Base-by-base conservation (phyloP, 2,888 invertebrate species). In the Ophonus ardosiacus region DNA sequence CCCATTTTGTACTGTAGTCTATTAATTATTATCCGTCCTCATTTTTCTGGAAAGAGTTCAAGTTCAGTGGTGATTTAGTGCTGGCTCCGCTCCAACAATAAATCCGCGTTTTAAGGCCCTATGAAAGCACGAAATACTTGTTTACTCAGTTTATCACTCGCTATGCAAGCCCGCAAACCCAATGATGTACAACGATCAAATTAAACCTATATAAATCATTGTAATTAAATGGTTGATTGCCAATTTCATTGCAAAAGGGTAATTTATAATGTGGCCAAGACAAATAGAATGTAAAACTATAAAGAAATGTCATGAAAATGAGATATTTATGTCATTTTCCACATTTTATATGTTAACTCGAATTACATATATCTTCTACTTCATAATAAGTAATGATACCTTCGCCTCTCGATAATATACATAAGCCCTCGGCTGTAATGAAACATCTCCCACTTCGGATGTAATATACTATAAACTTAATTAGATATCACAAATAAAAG, bases 81-180 rank as follows among this genome's bases (percentile, higher is more conserved):
- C 7, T 68, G 38, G 68, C 68, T 10, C 31, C 13, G 31, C n/a
- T 38, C 68, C 68, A 68, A 24, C 38, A 38, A 68, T 68, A 68
- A 68, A 68, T 68, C 38, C 31, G 38, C 24, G 24, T 38, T 68
- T 68, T 68, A 68, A 68, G 68, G 24, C 63, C 13, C 38, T 38
- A 31, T 68, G 38, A 68, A 68, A 68, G n/a, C 68, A 68, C 38
- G n/a, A 68, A 68, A 68, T 68, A 68, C 68, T 68, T 68, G 68
- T 68, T 68, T 68, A 68, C 68, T n/a, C 68, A 51, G 68, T 38
- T 38, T 24, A 63, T 13, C 21, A 63, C 21, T 18, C n/a, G 24
- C 63, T 59, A 59, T 18, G 15, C 59, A 59, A 59, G 15, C 59
- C 17, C 17, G 7, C 7, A 56, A 4, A 56, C n/a, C n/a, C 59